phyloP scores from a whole-genome alignment of 2,113 vertebrate species.

The Centropristis striata region DNA sequence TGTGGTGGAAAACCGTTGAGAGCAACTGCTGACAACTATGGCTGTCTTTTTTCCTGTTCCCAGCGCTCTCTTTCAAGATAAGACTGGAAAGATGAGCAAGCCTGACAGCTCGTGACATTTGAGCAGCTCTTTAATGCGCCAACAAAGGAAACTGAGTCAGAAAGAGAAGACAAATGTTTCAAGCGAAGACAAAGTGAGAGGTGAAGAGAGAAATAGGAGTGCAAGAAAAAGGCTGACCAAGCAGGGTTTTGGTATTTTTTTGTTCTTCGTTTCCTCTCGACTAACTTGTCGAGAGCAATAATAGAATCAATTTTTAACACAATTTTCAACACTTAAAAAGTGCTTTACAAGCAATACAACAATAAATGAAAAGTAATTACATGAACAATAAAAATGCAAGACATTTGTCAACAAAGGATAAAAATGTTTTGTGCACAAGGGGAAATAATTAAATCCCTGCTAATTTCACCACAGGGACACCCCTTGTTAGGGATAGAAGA shows the following conservation, averaged over 20 bases:
- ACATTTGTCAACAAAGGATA: constrained; percentile 5
- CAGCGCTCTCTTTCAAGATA: constrained; percentile 44
- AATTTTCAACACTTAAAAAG: constrained; percentile 21
- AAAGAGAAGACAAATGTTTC: constrained; percentile 52
- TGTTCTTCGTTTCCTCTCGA: background rate
- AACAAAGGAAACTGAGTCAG: constrained; percentile 54
- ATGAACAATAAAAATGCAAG: constrained; percentile 17
- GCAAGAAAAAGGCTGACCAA: constrained; percentile 41
- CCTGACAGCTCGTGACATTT: constrained; percentile 69
- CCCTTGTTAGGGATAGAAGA: background rate
- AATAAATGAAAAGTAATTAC: constrained; percentile 30
- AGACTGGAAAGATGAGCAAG: constrained; percentile 51
- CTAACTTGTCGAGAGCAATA: constrained; percentile 27
- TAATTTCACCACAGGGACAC: background rate
- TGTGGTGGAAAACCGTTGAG: constrained; percentile 4
- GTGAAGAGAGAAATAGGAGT: constrained; percentile 17
- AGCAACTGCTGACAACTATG: constrained; percentile 12
- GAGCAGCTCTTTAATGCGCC: constrained; percentile 49
- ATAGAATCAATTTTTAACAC: constrained; percentile 26
- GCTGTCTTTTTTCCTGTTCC: constrained; percentile 11
- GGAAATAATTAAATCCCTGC: background rate
- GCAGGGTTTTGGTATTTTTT: background rate
- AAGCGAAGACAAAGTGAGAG: constrained; percentile 47
- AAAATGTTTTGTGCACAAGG: constrained; percentile 10
- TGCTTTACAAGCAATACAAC: constrained; percentile 24